Percentiles rank a stretch among this genome's conserved stretches.
Evolutionary conservation across 2,797 vertebrate genomes (phyloP).

Genomic region (Myotis pilosus): DNA sequence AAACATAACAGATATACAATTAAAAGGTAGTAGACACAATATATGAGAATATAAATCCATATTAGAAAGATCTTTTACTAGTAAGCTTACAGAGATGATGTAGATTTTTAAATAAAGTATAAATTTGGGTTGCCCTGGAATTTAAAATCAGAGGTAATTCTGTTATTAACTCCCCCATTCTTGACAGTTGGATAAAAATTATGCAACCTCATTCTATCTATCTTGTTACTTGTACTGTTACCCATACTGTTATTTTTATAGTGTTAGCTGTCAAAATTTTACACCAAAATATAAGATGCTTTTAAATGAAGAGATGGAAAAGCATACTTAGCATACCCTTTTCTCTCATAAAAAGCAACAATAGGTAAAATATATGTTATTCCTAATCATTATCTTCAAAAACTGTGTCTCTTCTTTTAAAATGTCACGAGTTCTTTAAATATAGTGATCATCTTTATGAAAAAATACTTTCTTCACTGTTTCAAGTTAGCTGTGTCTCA

Average conservation of each 20-base stretch:
- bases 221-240: neutral
- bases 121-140: neutral
- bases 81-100: neutral
- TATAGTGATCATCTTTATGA: neutral
- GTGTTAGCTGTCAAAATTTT: neutral
- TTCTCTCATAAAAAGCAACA: neutral
- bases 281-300: neutral
- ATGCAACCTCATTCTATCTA: neutral
- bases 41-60: neutral
- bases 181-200: neutral
- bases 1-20: neutral
- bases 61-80: neutral
- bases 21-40: neutral
- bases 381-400: neutral
- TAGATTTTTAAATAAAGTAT: neutral
- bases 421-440: conserved; percentile 21
- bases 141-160: conserved; percentile 19
- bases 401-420: neutral
- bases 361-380: neutral
- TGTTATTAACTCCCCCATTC: neutral
- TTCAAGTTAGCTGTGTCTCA: conserved; percentile 6
- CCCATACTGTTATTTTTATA: neutral
- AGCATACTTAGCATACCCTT: neutral
- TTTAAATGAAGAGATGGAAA: conserved; percentile 13
- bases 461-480: neutral